Conservation (phyloP, 2,113 vertebrate species). For the Acinonyx jubatus region DNA sequence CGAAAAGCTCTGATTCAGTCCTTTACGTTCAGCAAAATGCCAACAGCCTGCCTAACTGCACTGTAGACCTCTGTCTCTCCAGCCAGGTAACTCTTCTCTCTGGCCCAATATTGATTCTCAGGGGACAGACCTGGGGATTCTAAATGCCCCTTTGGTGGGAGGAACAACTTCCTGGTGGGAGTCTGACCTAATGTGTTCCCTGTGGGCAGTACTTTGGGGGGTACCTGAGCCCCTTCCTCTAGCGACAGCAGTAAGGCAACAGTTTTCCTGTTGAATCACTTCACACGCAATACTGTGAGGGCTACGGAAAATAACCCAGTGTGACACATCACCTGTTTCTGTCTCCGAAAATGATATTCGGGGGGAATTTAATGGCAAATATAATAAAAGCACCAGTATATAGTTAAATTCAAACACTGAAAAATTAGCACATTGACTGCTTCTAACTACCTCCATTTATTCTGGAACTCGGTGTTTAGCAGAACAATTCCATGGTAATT, state of each 20-base stretch:
- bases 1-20: neutral
- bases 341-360: neutral
- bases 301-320: neutral
- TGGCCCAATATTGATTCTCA: neutral
- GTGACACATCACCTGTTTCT: neutral
- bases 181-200: neutral
- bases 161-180: neutral
- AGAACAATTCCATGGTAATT: neutral
- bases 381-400: neutral
- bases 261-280: neutral
- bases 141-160: neutral
- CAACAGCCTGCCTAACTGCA: neutral
- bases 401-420: neutral
- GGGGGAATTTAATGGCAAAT: neutral
- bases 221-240: no score
- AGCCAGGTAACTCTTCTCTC: neutral
- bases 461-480: neutral
- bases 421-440: neutral
- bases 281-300: neutral
- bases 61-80: neutral
- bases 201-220: neutral
- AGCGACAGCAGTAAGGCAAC: neutral
- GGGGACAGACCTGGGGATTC: neutral
- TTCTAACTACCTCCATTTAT: neutral
- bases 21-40: neutral